Evolutionary conservation across 2,113 vertebrate species (phyloP), one percentile per base, ranked within the genome.

Genomic region (Chloroceryle aenea): DNA sequence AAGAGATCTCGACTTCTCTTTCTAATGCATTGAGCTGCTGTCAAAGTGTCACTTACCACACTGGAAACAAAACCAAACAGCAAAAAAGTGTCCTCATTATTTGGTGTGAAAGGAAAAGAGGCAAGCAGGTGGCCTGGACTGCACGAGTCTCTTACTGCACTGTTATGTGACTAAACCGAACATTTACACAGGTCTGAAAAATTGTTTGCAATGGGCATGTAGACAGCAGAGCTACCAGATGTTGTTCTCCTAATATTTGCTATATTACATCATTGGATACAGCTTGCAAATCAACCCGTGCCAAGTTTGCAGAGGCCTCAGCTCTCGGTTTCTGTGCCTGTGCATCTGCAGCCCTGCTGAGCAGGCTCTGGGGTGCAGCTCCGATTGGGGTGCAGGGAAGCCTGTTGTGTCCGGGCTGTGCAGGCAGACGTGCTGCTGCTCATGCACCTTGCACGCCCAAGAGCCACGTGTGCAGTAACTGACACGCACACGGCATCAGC

Each of bases 261-360:
- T 76, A 1, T 25, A 29, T 32, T 12, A 63, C 50, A 61, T 48
- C 75, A 63, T 0, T 16, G 52, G 67, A 23, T 14, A 4, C n/a
- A 38, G 87, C 68, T 47, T 16, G 42, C 17, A 45, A 92, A 27
- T 7, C 63, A 69, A 29, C 25, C 48, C 19, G n/a, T 45, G 75
- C 75, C 74, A 87, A 83, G 64, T 19, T 76, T 52, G 6, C 69
- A 45, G 66, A 32, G 52, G 67, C 50, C 20, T 52, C 20, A 13
- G 71, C 69, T 85, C 61, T 85, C 61, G 1, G 36, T 34, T 4
- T 5, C 19, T 1, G 0, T 1, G 0, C 0, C 7, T 9, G 29
- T 14, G 78, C 16, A 34, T 1, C 58, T 12, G 30, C 73, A 62
- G 76, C 14, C 27, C 40, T 62, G n/a, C 15, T 8, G 61, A 55